A percentile compares a stretch with the other conserved stretches of the same genome.
Evolutionary conservation across 2,113 vertebrate species (phyloP).

Genomic region (Kryptolebias marmoratus): DNA sequence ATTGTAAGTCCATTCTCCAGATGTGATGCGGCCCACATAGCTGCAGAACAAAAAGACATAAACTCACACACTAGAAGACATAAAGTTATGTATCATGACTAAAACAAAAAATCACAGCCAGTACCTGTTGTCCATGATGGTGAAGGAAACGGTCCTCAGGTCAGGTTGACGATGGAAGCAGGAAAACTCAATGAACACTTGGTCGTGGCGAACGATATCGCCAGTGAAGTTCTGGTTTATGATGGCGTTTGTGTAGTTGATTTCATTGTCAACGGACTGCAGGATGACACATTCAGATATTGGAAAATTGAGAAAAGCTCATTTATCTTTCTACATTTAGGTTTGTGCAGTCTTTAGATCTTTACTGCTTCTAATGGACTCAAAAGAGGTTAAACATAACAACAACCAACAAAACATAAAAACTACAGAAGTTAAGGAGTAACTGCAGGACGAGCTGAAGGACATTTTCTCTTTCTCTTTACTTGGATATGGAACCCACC

Average conservation of each 20-base stretch:
- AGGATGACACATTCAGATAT: neutral
- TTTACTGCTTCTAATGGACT: too few relatives aligned
- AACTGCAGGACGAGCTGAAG: too few relatives aligned
- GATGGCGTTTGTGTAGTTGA: neutral
- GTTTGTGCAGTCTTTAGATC: too few relatives aligned
- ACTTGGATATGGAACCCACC: neutral
- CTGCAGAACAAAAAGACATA: constrained; percentile 10
- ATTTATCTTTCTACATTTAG: neutral
- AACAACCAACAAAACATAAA: too few relatives aligned
- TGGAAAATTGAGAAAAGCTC: too few relatives aligned
- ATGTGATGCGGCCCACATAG: constrained; percentile 2
- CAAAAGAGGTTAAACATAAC: too few relatives aligned
- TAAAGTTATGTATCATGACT: too few relatives aligned
- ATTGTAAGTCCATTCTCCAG: constrained; percentile 28
- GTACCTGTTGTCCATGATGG: constrained; percentile 41
- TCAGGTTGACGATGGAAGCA: constrained; percentile 27
- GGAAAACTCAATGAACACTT: constrained; percentile 36
- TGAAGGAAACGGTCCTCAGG: constrained; percentile 9
- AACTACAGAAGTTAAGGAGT: too few relatives aligned
- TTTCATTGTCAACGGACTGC: neutral
- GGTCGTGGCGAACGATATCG: neutral
- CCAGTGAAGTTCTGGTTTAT: neutral
- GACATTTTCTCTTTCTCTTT: too few relatives aligned
- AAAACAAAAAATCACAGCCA: neutral
- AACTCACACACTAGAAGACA: neutral